Evolutionary conservation across 2,797 vertebrate species (phyloP).

Genomic region (Trematomus bernacchii): DNA sequence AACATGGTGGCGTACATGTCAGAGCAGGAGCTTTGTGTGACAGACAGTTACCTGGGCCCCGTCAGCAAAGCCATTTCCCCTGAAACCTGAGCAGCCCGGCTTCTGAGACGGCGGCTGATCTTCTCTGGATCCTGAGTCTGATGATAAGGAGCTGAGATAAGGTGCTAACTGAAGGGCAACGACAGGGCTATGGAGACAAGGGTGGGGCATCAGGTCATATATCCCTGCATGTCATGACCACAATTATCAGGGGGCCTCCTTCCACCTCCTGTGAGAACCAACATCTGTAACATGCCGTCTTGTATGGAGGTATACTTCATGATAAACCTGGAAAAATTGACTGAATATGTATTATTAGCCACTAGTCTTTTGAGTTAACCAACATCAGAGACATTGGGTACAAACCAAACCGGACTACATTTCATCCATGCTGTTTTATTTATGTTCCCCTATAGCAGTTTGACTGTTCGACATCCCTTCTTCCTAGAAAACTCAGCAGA

Average conservation of each 20-base stretch:
- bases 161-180: constrained; percentile 67
- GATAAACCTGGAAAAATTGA: constrained; percentile 51
- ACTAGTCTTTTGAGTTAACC: constrained; percentile 54
- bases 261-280: constrained; percentile 60
- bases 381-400: constrained; percentile 55
- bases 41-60: constrained; percentile 44
- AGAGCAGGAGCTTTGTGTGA: constrained; percentile 56
- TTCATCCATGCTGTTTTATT: constrained; percentile 45
- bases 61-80: constrained; percentile 58
- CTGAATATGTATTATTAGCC: constrained; percentile 53
- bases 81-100: constrained; percentile 67
- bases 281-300: constrained; percentile 45
- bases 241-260: constrained; percentile 47
- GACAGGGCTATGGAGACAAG: constrained; percentile 64
- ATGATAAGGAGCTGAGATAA: constrained; percentile 76
- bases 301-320: constrained; percentile 27
- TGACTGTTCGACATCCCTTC: constrained; percentile 56
- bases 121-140: constrained; percentile 60
- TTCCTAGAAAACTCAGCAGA: constrained; percentile 80
- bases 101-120: constrained; percentile 58
- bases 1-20: constrained; percentile 50
- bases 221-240: constrained; percentile 44
- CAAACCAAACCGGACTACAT: constrained; percentile 58
- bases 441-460: constrained; percentile 50
- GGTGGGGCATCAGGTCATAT: constrained; percentile 63